Evolutionary conservation across 2,797 vertebrate species (phyloP).

Genomic region (Galagoides demidoff): DNA sequence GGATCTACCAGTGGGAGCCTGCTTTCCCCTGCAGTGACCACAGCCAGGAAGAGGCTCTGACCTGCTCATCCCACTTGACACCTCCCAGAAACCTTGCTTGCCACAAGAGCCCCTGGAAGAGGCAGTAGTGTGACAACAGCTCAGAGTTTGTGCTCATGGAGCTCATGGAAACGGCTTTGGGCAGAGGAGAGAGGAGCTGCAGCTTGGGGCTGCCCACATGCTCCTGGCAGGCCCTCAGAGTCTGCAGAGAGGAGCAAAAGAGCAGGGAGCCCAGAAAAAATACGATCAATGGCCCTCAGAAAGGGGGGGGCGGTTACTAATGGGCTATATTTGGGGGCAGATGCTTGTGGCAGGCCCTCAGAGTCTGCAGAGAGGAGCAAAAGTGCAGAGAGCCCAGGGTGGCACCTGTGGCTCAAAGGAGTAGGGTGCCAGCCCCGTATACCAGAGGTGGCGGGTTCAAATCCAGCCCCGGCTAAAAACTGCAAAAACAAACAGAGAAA

Average conservation of each 20-base stretch:
- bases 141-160: background rate
- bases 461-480: no score
- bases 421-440: no score
- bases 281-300: background rate
- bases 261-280: background rate
- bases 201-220: background rate
- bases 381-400: background rate
- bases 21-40: background rate
- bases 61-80: background rate
- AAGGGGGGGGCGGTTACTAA: background rate
- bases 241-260: background rate
- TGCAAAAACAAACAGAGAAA: no score
- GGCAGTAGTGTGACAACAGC: constrained; percentile 27
- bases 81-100: background rate
- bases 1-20: background rate
- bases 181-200: background rate
- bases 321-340: background rate
- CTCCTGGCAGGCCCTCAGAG: background rate
- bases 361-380: background rate
- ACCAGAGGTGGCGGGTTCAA: no score
- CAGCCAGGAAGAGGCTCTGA: background rate
- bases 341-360: background rate
- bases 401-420: no score
- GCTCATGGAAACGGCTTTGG: background rate
- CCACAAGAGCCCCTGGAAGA: background rate